Evolutionary conservation across 2,888 invertebrate genomes (phyloP), one percentile per base, ranked within the genome.

Genomic region (Elysia crispata): DNA sequence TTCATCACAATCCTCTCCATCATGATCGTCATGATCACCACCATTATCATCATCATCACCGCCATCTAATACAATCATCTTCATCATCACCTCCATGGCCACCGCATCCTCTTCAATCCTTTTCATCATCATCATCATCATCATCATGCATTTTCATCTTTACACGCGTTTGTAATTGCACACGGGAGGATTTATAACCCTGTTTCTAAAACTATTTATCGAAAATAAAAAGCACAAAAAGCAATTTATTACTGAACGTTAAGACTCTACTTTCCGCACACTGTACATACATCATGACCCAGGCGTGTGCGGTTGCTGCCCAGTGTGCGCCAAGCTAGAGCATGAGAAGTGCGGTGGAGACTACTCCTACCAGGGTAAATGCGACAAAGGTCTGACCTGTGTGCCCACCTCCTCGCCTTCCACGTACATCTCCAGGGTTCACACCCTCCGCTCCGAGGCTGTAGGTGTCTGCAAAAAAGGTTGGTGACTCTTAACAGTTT

Each of bases 221-320:
- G n/a, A n/a, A n/a, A n/a, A n/a, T n/a, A n/a, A n/a, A n/a, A n/a
- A n/a, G n/a, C n/a, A n/a, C n/a, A n/a, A n/a, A n/a, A n/a, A n/a
- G n/a, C n/a, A n/a, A n/a, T n/a, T n/a, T n/a, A n/a, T n/a, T n/a
- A n/a, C n/a, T n/a, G n/a, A n/a, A n/a, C n/a, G n/a, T n/a, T n/a
- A n/a, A n/a, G n/a, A n/a, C n/a, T n/a, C n/a, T n/a, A n/a, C n/a
- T n/a, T n/a, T n/a, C n/a, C n/a, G n/a, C n/a, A n/a, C n/a, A n/a
- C n/a, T n/a, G n/a, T n/a, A n/a, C n/a, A n/a, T n/a, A n/a, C n/a
- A n/a, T n/a, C n/a, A n/a, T n/a, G n/a, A n/a, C n/a, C n/a, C 62
- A 79, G 91, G 90, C 13, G 86, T 92, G 41, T 92, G 92, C 78
- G 88, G 88, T 41, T 92, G 92, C 80, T 92, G 92, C 77, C 91